Evolutionary conservation across 2,113 vertebrate genomes (phyloP).

Genomic region (Anser brachyrhynchus): DNA sequence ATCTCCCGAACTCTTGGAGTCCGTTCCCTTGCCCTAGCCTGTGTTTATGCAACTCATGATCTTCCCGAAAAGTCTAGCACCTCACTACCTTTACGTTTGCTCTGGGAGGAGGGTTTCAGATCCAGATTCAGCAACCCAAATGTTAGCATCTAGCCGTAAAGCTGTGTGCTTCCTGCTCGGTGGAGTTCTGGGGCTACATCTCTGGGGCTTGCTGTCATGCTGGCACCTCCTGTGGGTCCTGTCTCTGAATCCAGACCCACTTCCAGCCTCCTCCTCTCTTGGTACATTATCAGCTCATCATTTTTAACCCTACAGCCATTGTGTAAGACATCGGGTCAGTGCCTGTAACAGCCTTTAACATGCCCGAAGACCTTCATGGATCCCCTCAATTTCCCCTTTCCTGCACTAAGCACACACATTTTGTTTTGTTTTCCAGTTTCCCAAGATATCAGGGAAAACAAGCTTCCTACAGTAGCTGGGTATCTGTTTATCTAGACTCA

Average conservation of each 20-base stretch:
- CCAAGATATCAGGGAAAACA: background rate
- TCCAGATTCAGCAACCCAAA: background rate
- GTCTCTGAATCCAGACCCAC: background rate
- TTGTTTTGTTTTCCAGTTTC: background rate
- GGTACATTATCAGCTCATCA: background rate
- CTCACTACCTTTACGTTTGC: background rate
- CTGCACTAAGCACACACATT: background rate
- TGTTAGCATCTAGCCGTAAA: background rate
- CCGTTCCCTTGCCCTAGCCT: background rate
- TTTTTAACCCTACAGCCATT: background rate
- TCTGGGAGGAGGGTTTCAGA: background rate
- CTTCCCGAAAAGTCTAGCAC: background rate
- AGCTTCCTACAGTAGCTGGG: background rate
- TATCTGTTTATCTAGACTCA: background rate
- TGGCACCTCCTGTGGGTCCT: background rate
- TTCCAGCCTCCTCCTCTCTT: background rate
- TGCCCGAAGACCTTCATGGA: background rate
- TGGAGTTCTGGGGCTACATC: background rate
- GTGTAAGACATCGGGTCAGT: background rate
- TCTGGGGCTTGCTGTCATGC: background rate
- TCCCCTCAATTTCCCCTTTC: background rate
- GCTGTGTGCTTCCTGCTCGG: background rate
- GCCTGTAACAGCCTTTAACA: background rate
- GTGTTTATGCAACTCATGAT: background rate
- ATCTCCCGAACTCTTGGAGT: background rate